These are phyloP conservation scores for Limnephilus marmoratus DNA, from an alignment of 2,888 invertebrate species.

Conservation along the genomic window DNA sequence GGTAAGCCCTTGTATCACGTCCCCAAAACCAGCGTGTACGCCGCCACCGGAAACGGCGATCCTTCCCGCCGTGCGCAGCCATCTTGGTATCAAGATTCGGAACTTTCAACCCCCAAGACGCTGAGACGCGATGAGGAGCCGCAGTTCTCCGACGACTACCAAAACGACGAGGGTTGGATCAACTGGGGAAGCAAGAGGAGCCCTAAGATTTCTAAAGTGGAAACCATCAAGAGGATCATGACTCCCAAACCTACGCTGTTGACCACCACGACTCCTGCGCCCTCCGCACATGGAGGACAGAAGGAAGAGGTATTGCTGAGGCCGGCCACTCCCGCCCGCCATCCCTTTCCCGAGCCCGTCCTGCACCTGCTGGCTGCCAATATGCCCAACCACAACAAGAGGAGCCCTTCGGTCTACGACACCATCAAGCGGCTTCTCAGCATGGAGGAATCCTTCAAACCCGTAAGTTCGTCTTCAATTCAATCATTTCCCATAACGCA, in stretches of 20 bases:
- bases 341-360: constrained; percentile 77
- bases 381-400: constrained; percentile 67
- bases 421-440: constrained; percentile 78
- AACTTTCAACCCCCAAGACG: constrained; percentile 67
- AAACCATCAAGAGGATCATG: constrained; percentile 41
- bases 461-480: constrained; percentile 74
- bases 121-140: constrained; percentile 53
- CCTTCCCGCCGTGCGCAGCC: constrained; percentile 64
- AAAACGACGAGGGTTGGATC: constrained; percentile 73
- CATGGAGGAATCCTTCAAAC: constrained; percentile 75
- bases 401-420: constrained; percentile 76
- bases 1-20: constrained; percentile 76
- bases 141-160: constrained; percentile 70
- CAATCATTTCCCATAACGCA: background rate
- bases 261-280: constrained; percentile 54
- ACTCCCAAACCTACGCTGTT: constrained; percentile 67
- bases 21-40: constrained; percentile 73
- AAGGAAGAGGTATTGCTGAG: constrained; percentile 81
- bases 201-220: constrained; percentile 54
- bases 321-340: constrained; percentile 77
- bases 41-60: constrained; percentile 52
- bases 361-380: constrained; percentile 74
- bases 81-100: constrained; percentile 45
- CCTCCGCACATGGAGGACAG: constrained; percentile 73
- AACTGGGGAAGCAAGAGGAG: constrained; percentile 74